Evolutionary conservation across 2,888 invertebrate species (phyloP), one percentile per base, ranked within the genome.

Genomic region (Andrena flavipes): DNA sequence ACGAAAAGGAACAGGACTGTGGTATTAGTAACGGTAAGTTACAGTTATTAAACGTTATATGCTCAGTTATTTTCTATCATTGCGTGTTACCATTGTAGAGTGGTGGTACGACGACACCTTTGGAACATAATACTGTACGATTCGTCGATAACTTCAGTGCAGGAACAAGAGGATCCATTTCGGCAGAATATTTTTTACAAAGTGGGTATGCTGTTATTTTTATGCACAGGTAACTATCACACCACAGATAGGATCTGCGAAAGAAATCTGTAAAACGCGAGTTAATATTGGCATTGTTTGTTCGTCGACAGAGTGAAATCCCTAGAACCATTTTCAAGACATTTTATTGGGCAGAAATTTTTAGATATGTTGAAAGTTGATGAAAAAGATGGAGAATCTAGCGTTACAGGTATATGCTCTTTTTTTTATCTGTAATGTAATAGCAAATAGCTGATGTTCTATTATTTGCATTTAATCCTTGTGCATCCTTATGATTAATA

Each of bases 91-190:
- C 71, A 49, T 84, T 84, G 29, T 49, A 84, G 97, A 99, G 99
- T 80, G 99, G 99, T 54, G 99, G 99, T 73, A 99, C 99, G 4
- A 98, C 98, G 51, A 98, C 99, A 5, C 99, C 99, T 0, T 94
- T 99, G 75, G 99, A 99, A 93, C 98, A 98, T 93, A 98, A 99
- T 93, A 99, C 99, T 0, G 99, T 99, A 0, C 96, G 99, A 69
- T 99, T 98, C 94, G 98, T 99, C 74, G 99, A 99, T 94, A 99
- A 99, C 95, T 99, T 99, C 94, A 99, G 99, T 94, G 98, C 98
- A 23, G 99, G 99, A 63, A 98, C 97, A 0, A 95, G 99, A 86
- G 99, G 99, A 29, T 97, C 99, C 0, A 96, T 98, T 0, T 99
- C 99, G 0, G 97, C 99, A 0, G 99, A 99, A 95, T 98, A 99